These are phyloP conservation scores for Ormyrus labotus DNA, from an alignment of 2,888 invertebrate genomes.

Conservation along the genomic window DNA sequence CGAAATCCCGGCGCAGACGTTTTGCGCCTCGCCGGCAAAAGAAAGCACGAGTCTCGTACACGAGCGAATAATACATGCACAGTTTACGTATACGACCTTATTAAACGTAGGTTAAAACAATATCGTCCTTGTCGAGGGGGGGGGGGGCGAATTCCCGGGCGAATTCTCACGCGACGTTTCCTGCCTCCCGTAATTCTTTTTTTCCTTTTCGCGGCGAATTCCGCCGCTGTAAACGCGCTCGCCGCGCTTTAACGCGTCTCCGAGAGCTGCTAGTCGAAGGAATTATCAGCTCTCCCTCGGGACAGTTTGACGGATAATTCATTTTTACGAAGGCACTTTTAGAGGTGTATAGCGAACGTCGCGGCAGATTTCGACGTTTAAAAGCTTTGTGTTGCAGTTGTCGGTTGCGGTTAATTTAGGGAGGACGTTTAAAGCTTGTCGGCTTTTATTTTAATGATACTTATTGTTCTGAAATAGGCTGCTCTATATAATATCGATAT, in stretches of 20 bases:
- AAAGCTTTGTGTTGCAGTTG: no score
- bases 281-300: neutral
- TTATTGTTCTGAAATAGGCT: no score
- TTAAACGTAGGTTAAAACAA: constrained; percentile 9
- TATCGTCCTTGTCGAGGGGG: constrained; percentile 4
- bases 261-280: no score
- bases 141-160: neutral
- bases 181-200: neutral
- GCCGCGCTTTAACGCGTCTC: neutral
- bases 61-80: neutral
- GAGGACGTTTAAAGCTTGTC: no score
- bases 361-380: neutral
- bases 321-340: no score
- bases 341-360: no score
- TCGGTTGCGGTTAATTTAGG: no score
- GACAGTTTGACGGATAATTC: constrained; percentile 5
- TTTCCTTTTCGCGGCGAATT: neutral
- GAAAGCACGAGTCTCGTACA: neutral
- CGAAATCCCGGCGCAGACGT: no score
- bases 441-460: no score
- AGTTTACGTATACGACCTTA: neutral
- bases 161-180: neutral
- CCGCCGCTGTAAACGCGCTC: neutral
- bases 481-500: no score
- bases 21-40: no score